Evolutionary conservation across 1,140 invertebrate species (phyloP).

Genomic region (Penaeus chinensis): DNA sequence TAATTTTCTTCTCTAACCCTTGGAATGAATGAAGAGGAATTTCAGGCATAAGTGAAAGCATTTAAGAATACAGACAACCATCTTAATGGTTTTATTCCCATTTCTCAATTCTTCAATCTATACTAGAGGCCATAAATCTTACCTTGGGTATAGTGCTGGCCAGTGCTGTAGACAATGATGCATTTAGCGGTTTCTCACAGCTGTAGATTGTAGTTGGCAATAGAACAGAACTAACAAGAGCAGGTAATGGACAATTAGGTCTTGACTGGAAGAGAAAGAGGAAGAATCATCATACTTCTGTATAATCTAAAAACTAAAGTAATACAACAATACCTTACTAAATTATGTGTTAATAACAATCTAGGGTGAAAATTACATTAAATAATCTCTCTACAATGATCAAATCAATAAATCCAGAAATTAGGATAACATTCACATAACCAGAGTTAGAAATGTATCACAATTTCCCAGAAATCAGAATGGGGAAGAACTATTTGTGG

Average conservation of each 20-base stretch:
- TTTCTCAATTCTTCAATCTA: not conserved
- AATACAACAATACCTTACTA: not conserved
- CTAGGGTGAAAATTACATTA: too few relatives aligned
- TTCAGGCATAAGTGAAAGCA: too few relatives aligned
- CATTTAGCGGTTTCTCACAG: conserved; percentile 31
- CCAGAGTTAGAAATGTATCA: not conserved
- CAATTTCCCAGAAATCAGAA: not conserved
- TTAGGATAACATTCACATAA: not conserved
- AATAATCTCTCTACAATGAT: too few relatives aligned
- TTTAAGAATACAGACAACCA: too few relatives aligned
- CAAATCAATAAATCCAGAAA: too few relatives aligned
- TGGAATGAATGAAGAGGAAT: too few relatives aligned
- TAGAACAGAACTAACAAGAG: conserved; percentile 38
- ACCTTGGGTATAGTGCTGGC: conserved; percentile 23
- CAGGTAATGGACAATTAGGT: conserved; percentile 26
- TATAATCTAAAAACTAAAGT: too few relatives aligned
- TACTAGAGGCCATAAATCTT: not conserved
- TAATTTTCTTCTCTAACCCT: too few relatives aligned
- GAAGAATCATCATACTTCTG: not conserved
- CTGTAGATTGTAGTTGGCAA: conserved; percentile 38
- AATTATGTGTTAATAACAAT: not conserved
- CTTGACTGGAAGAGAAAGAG: conserved; percentile 27
- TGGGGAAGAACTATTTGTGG: not conserved
- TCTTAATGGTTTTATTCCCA: not conserved
- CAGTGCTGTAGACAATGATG: conserved; percentile 14